Conservation (phyloP, 2,888 invertebrate genomes). For the Cosmorhoe ocellata region DNA sequence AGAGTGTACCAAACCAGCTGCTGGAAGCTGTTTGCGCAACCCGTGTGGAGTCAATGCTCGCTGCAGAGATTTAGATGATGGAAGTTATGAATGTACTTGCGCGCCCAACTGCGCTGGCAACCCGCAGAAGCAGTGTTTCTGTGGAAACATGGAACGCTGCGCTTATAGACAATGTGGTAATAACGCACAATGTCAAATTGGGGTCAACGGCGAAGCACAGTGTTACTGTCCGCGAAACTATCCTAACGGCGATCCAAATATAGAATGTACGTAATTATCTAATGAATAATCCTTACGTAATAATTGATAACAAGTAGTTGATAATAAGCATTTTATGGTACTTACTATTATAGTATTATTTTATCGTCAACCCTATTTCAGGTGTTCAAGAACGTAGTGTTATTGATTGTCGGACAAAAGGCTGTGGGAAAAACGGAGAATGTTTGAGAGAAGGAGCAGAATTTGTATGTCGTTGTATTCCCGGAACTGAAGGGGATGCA, state of each 20-base stretch:
- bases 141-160: slow-evolving; percentile 89
- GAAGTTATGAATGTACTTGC: slow-evolving; percentile 92
- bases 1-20: slow-evolving; percentile 87
- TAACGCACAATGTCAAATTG: slow-evolving; percentile 90
- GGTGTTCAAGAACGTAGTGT: slow-evolving; percentile 83
- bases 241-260: slow-evolving; percentile 92
- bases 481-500: slow-evolving; percentile 88
- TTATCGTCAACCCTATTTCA: slow-evolving; percentile 38
- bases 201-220: slow-evolving; percentile 86
- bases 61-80: slow-evolving; percentile 88
- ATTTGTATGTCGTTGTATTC: slow-evolving; percentile 91
- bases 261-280: slow-evolving; percentile 93
- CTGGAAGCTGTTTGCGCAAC: slow-evolving; percentile 89
- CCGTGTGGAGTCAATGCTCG: slow-evolving; percentile 93
- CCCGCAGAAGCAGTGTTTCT: slow-evolving; percentile 90
- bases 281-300: too few relatives aligned
- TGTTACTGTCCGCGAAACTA: slow-evolving; percentile 93
- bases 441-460: slow-evolving; percentile 92
- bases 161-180: slow-evolving; percentile 90
- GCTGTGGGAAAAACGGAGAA: slow-evolving; percentile 93
- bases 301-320: too few relatives aligned
- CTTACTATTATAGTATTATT: background rate
- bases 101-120: slow-evolving; percentile 91
- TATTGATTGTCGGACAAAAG: slow-evolving; percentile 91
- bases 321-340: too few relatives aligned